phyloP scores from a whole-genome alignment of 2,888 invertebrate genomes.

The Ligdia adustata region DNA sequence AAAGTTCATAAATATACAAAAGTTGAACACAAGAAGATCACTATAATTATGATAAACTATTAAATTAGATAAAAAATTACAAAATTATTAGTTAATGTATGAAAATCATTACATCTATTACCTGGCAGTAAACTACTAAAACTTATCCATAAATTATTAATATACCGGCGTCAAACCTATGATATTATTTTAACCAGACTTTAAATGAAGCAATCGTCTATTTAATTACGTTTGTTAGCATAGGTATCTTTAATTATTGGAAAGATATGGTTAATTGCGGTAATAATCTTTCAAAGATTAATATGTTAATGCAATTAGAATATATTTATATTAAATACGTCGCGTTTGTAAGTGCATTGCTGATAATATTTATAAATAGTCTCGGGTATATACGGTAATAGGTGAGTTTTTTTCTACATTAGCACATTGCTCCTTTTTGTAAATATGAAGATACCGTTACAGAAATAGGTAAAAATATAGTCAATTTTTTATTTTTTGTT shows the following conservation, averaged over 20 bases:
- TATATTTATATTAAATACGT: constrained; percentile 14
- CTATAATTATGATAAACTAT: no score
- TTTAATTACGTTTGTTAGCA: constrained; percentile 31
- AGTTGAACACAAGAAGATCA: no score
- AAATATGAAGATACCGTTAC: no score
- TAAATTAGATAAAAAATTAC: no score
- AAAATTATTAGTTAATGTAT: no score
- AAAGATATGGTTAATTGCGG: constrained; percentile 21
- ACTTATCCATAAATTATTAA: neutral
- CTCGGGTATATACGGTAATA: constrained; percentile 3
- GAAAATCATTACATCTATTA: no score
- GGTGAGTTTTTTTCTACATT: no score
- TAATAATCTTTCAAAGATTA: constrained; percentile 19
- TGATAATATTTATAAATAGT: constrained; percentile 12
- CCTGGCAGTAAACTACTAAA: no score
- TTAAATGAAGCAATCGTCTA: constrained; percentile 27
- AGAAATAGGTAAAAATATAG: no score
- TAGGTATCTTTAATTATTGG: constrained; percentile 23
- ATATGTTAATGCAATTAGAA: constrained; percentile 24
- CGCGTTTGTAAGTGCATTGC: constrained; percentile 15
- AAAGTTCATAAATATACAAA: no score
- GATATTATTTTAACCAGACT: constrained; percentile 11
- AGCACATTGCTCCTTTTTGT: no score
- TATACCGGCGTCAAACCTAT: neutral
- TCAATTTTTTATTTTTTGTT: no score